Conservation (phyloP, 2,797 vertebrate species). For the Sebastes aleutianus region DNA sequence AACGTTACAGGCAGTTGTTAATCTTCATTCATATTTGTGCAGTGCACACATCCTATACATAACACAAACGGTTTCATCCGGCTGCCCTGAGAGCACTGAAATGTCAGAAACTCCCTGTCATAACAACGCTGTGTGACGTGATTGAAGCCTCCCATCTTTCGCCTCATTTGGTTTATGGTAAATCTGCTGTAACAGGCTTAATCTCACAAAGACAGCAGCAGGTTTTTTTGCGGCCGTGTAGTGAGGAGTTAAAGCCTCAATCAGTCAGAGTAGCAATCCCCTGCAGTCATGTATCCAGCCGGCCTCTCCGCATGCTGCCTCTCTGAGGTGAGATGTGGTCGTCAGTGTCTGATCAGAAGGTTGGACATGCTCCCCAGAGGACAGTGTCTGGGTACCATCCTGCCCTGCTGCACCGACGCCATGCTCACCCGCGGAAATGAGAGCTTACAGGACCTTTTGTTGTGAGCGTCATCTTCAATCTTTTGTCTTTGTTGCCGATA, state of each 20-base stretch:
- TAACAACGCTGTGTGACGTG: not conserved
- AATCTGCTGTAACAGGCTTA: conserved; percentile 25
- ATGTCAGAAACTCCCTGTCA: not conserved
- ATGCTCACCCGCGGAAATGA: not conserved
- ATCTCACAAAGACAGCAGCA: conserved; percentile 10
- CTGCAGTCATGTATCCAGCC: conserved; percentile 4
- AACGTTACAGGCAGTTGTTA: not conserved
- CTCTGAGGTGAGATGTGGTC: not conserved
- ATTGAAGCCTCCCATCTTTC: not conserved
- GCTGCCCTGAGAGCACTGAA: not conserved
- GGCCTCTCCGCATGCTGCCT: not conserved
- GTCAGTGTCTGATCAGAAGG: not conserved
- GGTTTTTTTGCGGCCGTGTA: not conserved
- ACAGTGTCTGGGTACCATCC: not conserved
- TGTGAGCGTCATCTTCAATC: conserved; percentile 1
- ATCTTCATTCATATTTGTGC: not conserved
- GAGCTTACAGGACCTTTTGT: conserved; percentile 32
- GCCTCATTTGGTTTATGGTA: conserved; percentile 28
- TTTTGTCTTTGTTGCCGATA: conserved; percentile 11
- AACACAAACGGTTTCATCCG: not conserved
- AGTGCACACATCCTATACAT: not conserved
- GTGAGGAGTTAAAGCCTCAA: conserved; percentile 25
- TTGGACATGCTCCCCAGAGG: not conserved
- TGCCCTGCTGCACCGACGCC: not conserved
- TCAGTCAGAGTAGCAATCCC: conserved; percentile 21